A percentile compares a stretch with the other conserved stretches of the same genome.
phyloP scores from a whole-genome alignment of 2,797 vertebrate genomes.

The Hydrophis major region DNA sequence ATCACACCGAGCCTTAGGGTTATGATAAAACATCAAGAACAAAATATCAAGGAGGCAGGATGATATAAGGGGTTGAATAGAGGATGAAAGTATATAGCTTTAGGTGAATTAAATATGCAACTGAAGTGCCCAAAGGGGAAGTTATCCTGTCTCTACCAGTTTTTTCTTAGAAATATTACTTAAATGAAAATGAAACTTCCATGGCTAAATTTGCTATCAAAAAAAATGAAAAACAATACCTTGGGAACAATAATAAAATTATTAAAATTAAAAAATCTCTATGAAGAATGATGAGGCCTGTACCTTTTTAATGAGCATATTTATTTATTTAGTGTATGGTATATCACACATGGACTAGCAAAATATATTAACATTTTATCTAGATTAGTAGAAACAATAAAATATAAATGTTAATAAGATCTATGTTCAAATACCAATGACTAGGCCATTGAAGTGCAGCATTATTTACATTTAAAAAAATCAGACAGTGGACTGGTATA shows the following conservation, averaged over 20 bases:
- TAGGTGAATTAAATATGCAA: background rate
- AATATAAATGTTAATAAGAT: background rate
- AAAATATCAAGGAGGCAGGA: background rate
- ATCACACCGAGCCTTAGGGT: background rate
- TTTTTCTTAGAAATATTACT: background rate
- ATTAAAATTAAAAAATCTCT: background rate
- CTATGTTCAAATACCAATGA: background rate
- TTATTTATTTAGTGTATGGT: background rate
- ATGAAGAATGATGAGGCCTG: background rate
- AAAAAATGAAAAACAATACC: background rate
- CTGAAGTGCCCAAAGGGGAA: background rate
- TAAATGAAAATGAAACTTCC: background rate
- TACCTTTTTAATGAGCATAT: background rate
- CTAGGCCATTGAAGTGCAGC: background rate
- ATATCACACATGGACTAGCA: background rate
- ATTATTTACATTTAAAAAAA: background rate
- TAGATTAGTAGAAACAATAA: background rate
- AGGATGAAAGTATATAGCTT: background rate
- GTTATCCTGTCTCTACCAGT: background rate
- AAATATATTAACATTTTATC: background rate
- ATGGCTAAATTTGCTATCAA: background rate
- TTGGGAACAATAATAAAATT: background rate
- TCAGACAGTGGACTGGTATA: too few species aligned
- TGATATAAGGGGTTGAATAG: background rate
- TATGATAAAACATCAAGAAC: background rate